These are phyloP conservation scores for Drosophila lacteicornis DNA, from an alignment of 1,140 invertebrate species.

Conservation along the genomic window DNA sequence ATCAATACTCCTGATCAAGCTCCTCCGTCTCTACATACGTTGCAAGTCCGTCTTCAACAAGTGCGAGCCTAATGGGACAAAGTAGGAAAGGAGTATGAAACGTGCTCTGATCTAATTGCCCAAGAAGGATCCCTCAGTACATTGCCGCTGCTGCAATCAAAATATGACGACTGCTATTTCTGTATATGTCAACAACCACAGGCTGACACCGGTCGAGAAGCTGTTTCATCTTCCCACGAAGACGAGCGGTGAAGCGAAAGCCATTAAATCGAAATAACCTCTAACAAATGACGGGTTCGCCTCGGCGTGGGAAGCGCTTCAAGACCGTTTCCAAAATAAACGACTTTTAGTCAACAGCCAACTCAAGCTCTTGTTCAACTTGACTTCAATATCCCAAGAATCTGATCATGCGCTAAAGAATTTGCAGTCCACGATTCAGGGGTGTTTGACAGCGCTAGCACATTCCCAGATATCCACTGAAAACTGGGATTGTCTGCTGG, in stretches of 20 bases:
- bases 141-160: too few relatives aligned
- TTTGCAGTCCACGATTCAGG: background rate
- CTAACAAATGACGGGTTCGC: too few relatives aligned
- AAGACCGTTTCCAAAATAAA: background rate
- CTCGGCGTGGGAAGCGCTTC: background rate
- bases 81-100: too few relatives aligned
- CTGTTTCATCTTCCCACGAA: background rate
- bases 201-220: background rate
- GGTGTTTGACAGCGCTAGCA: background rate
- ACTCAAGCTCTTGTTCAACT: background rate
- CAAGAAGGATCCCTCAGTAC: too few relatives aligned
- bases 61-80: too few relatives aligned
- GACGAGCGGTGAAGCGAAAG: background rate
- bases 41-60: too few relatives aligned
- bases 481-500: background rate
- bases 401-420: background rate
- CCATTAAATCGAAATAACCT: background rate
- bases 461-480: background rate
- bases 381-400: background rate
- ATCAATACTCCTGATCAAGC: too few relatives aligned
- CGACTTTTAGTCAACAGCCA: conserved; percentile 1
- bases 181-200: background rate
- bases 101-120: too few relatives aligned
- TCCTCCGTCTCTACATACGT: too few relatives aligned
- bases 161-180: too few relatives aligned